These are phyloP conservation scores for Bufo bufo DNA, from an alignment of 2,113 vertebrate genomes.

Conservation along the genomic window DNA sequence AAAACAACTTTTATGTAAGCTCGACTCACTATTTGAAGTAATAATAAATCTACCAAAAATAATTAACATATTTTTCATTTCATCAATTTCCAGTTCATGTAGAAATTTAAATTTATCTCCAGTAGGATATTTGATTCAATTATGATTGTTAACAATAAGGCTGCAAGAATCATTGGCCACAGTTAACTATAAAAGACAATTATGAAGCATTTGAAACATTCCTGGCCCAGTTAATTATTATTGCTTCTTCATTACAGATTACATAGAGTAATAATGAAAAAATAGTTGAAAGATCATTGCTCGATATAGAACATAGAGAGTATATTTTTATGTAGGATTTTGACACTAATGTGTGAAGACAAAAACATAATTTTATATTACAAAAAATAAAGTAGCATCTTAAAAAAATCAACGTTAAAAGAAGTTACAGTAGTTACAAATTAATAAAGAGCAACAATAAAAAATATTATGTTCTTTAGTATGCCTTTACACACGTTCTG, in stretches of 20 bases:
- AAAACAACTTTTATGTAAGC: neutral
- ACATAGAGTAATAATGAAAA: conserved; percentile 27
- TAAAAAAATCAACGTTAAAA: too few relatives aligned
- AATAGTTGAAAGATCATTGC: conserved; percentile 26
- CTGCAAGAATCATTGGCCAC: conserved; percentile 4
- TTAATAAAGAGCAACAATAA: too few relatives aligned
- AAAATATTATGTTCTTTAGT: too few relatives aligned
- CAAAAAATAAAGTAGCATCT: too few relatives aligned
- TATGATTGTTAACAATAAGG: conserved; percentile 18
- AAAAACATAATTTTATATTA: neutral
- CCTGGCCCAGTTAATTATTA: conserved; percentile 16
- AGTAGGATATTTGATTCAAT: conserved; percentile 16
- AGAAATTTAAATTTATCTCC: neutral
- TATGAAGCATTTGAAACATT: conserved; percentile 27
- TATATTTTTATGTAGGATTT: neutral
- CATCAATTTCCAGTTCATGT: neutral
- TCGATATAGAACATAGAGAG: neutral
- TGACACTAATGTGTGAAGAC: too few relatives aligned
- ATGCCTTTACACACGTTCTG: too few relatives aligned
- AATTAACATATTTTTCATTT: neutral
- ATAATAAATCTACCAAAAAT: neutral
- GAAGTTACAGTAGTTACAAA: too few relatives aligned
- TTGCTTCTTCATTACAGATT: conserved; percentile 35
- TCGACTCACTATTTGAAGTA: neutral
- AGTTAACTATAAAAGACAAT: conserved; percentile 37